Conservation (phyloP, 2,113 vertebrate genomes). For the Mormoops blainvillei region DNA sequence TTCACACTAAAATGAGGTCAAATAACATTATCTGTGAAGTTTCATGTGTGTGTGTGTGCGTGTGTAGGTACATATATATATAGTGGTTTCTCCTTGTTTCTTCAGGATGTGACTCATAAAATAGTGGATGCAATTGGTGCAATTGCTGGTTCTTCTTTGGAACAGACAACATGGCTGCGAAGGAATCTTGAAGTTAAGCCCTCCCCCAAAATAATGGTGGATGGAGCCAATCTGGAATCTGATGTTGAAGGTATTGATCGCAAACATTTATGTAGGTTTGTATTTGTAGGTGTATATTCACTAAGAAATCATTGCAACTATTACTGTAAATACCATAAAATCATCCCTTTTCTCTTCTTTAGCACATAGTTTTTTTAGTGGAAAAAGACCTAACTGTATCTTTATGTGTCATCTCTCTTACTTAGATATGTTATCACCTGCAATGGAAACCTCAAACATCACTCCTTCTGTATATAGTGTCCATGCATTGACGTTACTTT, state of each 20-base stretch:
- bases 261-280: not conserved
- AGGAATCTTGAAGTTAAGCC: slow-evolving; percentile 97
- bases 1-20: not conserved
- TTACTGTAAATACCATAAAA: not conserved
- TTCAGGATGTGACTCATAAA: slow-evolving; percentile 96
- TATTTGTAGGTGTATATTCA: not conserved
- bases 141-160: slow-evolving; percentile 96
- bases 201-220: slow-evolving; percentile 96
- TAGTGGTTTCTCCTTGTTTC: not conserved
- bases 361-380: not conserved
- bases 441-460: slow-evolving; percentile 94
- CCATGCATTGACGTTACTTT: slow-evolving; percentile 94
- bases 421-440: slow-evolving; percentile 95
- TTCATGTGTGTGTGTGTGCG: accelerated
- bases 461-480: slow-evolving; percentile 98
- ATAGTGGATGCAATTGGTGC: slow-evolving; percentile 96
- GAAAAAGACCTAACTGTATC: not conserved
- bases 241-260: slow-evolving; percentile 92
- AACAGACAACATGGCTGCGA: slow-evolving; percentile 97
- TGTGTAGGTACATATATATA: not conserved
- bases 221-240: slow-evolving; percentile 90
- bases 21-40: not conserved
- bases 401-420: slow-evolving; percentile 26
- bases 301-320: not conserved
- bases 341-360: not conserved